Evolutionary conservation across 1,140 invertebrate species (phyloP), one percentile per base, ranked within the genome.

Genomic region (Aphidius ervi): DNA sequence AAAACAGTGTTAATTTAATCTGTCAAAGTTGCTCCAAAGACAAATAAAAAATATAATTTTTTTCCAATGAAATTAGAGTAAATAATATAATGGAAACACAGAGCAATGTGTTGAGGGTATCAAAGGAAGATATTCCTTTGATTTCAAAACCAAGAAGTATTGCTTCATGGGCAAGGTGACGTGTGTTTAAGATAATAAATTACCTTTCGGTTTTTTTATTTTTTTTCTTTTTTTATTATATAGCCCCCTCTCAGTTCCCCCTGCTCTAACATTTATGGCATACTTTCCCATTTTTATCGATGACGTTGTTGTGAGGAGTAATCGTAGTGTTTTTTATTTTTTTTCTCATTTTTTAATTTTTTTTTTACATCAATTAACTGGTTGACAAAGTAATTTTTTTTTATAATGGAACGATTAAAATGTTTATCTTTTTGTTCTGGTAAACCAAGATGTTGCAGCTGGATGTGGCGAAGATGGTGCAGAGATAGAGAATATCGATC

Each of bases 401-500:
- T 64, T 46, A 50, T 46, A 56, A 31, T 43, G 4, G 42, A 41
- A n/a, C 10, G 54, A 43, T 9, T 20, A 46, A 55, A 53, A 63
- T 67, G 63, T 45, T 63, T 70, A 65, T 48, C 4, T 31, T 31
- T 31, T 82, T 84, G 45, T 31, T 31, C 23, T 31, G 23, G 23
- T 31, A 1, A 31, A 31, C 2, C 23, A 70, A 88, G 86, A 70
- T 87, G 85, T 71, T 86, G 83, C 70, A 80, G 79, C 37, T 85
- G 83, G 77, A 76, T 86, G 65, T 88, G 87, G 84, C 78, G 83
- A 67, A 82, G 83, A 85, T 89, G 87, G 73, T 87, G 86, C 73
- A 79, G 85, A 63, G 82, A 85, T 65, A 80, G 85, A 49, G 87
- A 88, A 70, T 71, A 88, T 40, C 81, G 83, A 56, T 81, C 87